These are phyloP conservation scores for Xiphias gladius DNA, from an alignment of 2,113 vertebrate genomes.

Conservation along the genomic window DNA sequence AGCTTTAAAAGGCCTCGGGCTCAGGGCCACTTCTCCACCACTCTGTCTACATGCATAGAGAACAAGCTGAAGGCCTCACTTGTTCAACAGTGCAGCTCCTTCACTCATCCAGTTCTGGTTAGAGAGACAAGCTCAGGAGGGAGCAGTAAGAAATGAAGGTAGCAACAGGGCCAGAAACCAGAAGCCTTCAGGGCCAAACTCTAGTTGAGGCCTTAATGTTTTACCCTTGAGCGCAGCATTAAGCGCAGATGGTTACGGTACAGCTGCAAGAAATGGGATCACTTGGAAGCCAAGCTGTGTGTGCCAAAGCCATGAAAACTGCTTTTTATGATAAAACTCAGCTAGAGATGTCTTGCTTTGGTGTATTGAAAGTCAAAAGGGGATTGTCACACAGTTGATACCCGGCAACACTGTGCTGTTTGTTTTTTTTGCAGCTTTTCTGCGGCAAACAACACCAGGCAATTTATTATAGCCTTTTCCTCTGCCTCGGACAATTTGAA, in stretches of 20 bases:
- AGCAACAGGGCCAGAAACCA: constrained; percentile 42
- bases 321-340: constrained; percentile 63
- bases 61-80: constrained; percentile 52
- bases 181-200: constrained; percentile 64
- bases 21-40: constrained; percentile 61
- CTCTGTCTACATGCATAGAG: constrained; percentile 37
- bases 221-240: constrained; percentile 65
- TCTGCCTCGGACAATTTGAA: constrained; percentile 45
- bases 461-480: constrained; percentile 36
- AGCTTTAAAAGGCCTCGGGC: constrained; percentile 74
- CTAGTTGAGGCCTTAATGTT: constrained; percentile 62
- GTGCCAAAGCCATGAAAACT: constrained; percentile 67
- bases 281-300: constrained; percentile 67
- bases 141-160: constrained; percentile 50
- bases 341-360: constrained; percentile 55
- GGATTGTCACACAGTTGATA: constrained; percentile 37
- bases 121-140: constrained; percentile 64
- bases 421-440: constrained; percentile 38
- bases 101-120: constrained; percentile 42
- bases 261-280: constrained; percentile 76
- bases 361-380: constrained; percentile 56
- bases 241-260: constrained; percentile 69
- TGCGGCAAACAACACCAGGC: constrained; percentile 59
- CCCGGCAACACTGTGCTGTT: constrained; percentile 25
- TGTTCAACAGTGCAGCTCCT: constrained; percentile 43